Base-by-base conservation (phyloP, 2,113 vertebrate species). In the Tor tambroides region DNA sequence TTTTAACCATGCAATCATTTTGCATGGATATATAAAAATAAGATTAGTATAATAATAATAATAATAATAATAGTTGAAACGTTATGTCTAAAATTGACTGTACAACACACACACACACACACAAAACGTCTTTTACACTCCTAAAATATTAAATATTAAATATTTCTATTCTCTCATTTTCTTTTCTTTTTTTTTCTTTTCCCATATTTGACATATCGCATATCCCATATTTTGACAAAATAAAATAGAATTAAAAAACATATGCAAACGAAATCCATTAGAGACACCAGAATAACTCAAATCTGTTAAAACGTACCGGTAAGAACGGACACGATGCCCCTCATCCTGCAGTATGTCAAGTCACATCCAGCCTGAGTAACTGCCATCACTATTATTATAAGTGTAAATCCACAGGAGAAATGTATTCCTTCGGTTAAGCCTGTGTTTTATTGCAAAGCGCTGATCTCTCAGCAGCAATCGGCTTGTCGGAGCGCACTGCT, bases 311-410 rank as follows among this genome's bases (percentile, higher is more conserved):
- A 82, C 95, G 91, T 93, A 96, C 95, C 95, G 78, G 95, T 92
- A 6, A 96, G 93, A 49, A 96, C 93, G 0, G 93, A 77, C 0
- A 94, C 93, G 65, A 96, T 94, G 6, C 95, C 94, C 85, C 95
- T 92, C 95, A 96, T 96, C 77, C 89, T 95, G 93, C 94, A 96
- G 91, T 96, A 96, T 26, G 95, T 95, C 7, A 96, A 86, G 26
- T 96, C 95, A 30, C 94, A 95, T 91, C 93, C 92, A 84, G 94
- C 93, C 46, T 95, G 92, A 0, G 95, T 96, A 69, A 95, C 92
- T 46, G 93, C 94, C 95, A 96, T 96, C 65, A 15, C 81, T 38
- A 43, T 17, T 15, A 15, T 49, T 1, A 3, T 19, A 21, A 23
- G 26, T 30, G 11, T 28, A 84, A 77, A 90, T 91, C 89, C 91